phyloP scores from a whole-genome alignment of 2,113 vertebrate genomes.

The Oryzias javanicus region DNA sequence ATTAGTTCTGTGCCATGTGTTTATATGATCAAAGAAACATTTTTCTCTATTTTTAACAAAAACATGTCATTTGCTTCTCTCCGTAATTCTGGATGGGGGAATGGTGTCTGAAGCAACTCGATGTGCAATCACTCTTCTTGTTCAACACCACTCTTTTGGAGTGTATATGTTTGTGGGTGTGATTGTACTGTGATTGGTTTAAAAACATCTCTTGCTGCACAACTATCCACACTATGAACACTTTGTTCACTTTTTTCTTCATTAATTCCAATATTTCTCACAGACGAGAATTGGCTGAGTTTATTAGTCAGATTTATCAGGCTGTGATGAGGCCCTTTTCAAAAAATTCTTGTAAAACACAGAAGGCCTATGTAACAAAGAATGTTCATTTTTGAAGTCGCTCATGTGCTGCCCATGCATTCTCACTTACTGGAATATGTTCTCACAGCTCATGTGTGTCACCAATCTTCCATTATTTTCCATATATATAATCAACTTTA shows the following conservation, averaged over 20 bases:
- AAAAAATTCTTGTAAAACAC: constrained; percentile 71
- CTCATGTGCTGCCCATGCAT: constrained; percentile 72
- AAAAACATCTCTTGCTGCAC: constrained; percentile 5
- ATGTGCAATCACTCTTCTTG: too few relatives aligned
- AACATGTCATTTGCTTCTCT: too few relatives aligned
- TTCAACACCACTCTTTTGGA: too few relatives aligned
- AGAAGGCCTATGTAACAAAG: constrained; percentile 43
- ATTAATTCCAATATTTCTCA: constrained; percentile 36
- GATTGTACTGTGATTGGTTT: neutral
- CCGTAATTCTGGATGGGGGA: too few relatives aligned
- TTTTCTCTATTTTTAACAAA: too few relatives aligned
- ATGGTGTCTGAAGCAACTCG: too few relatives aligned
- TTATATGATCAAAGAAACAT: too few relatives aligned
- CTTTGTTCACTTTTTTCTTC: constrained; percentile 25
- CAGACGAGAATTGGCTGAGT: constrained; percentile 51
- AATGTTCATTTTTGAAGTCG: constrained; percentile 53
- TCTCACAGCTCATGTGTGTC: constrained; percentile 59
- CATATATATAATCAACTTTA: constrained; percentile 58
- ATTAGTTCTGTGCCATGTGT: too few relatives aligned
- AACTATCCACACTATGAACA: constrained; percentile 17
- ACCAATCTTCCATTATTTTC: too few relatives aligned
- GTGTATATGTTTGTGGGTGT: too few relatives aligned
- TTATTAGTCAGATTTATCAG: constrained; percentile 63
- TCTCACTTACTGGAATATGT: constrained; percentile 58
- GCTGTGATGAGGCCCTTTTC: constrained; percentile 64